Evolutionary conservation across 2,888 invertebrate genomes (phyloP).

Genomic region (Oasisia sp.): DNA sequence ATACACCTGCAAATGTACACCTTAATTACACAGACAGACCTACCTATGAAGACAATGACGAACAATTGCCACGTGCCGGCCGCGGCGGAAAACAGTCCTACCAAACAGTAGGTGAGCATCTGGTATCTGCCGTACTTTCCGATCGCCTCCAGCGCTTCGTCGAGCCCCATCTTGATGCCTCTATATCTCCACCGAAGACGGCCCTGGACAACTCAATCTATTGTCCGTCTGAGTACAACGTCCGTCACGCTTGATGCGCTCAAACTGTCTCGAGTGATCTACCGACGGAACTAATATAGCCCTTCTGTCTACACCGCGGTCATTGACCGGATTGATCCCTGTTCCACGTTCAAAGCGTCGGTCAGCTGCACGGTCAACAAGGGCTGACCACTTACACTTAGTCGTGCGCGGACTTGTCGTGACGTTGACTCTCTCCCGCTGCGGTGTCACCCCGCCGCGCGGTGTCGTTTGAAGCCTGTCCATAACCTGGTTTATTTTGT

Average conservation of each 20-base stretch:
- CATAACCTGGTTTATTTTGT: not conserved
- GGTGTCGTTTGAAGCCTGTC: not conserved
- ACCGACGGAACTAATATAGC: not conserved
- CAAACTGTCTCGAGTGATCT: not conserved
- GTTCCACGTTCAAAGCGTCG: not conserved
- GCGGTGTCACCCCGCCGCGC: not conserved
- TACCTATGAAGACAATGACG: constrained; percentile 17
- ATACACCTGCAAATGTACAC: no score
- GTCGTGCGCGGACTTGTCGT: not conserved
- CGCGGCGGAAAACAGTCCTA: not conserved
- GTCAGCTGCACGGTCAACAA: no score
- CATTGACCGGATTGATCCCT: not conserved
- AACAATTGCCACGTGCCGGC: not conserved
- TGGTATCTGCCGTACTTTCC: not conserved
- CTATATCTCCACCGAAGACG: not conserved
- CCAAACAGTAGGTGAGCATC: not conserved
- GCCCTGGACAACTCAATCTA: not conserved
- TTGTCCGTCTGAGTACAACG: not conserved
- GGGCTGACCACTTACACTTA: not conserved
- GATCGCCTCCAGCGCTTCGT: not conserved
- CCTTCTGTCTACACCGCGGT: not conserved
- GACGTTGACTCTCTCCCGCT: not conserved
- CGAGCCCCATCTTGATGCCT: not conserved
- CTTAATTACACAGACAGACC: not conserved
- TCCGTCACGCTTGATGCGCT: not conserved